phyloP scores from a whole-genome alignment of 2,113 vertebrate species.

The Odobenus rosmarus region DNA sequence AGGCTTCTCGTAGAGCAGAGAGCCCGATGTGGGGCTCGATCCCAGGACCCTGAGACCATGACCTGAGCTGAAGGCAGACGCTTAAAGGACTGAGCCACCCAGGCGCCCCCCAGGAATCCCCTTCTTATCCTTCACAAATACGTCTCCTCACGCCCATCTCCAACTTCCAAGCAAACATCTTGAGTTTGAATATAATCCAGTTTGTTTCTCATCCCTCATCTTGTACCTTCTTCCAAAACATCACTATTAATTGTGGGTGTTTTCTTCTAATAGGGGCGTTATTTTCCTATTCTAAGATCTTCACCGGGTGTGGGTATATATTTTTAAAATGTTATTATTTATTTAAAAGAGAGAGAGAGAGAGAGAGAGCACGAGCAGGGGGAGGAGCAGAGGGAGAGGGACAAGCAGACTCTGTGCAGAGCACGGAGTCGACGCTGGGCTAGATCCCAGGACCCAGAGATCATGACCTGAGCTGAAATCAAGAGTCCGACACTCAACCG shows the following conservation, averaged over 20 bases:
- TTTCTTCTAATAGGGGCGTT: neutral
- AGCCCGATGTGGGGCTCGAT: too few species aligned
- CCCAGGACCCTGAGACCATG: too few species aligned
- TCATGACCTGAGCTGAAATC: too few species aligned
- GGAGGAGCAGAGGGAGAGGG: neutral
- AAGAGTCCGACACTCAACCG: too few species aligned
- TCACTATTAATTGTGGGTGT: neutral
- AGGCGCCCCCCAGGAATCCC: neutral
- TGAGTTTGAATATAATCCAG: neutral
- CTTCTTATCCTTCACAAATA: neutral
- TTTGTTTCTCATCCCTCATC: neutral
- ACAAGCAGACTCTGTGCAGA: too few species aligned
- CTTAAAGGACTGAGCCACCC: too few species aligned
- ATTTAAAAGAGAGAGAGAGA: too few species aligned
- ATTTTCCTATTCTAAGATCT: neutral
- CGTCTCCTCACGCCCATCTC: neutral
- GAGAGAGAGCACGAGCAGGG: neutral
- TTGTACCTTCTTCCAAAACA: neutral
- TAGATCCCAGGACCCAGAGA: too few species aligned
- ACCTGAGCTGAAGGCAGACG: too few species aligned
- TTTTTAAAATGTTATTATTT: neutral
- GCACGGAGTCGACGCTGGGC: too few species aligned
- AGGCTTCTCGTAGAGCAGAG: too few species aligned
- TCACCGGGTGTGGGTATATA: neutral
- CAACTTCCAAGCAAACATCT: neutral